Evolutionary conservation across 2,113 vertebrate species (phyloP), one percentile per base, ranked within the genome.

Genomic region (Cyprinodon tularosa): DNA sequence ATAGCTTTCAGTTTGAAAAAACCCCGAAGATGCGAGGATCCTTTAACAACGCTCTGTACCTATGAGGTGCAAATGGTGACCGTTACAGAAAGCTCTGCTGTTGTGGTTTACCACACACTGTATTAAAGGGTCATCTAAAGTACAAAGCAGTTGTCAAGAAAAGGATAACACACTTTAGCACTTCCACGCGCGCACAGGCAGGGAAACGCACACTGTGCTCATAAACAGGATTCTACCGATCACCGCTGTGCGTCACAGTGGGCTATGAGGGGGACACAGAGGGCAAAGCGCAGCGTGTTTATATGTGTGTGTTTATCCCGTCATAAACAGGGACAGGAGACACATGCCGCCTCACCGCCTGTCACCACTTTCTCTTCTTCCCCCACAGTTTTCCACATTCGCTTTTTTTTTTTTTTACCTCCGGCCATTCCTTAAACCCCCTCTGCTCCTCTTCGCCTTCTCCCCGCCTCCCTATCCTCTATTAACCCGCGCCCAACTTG

Each of bases 271-370:
- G 76, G 86, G 86, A 82, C 79, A 81, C 63, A 79, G 86, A 89
- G 90, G 83, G 83, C 88, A 89, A 73, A 74, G 86, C 76, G 14
- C 76, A 71, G 84, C 22, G 50, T 81, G 88, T 84, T 85, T 81
- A 76, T 74, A 75, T 65, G 86, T 84, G 85, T 76, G 69, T 66
- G 86, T 84, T 88, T 89, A 90, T 90, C 86, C 74, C 60, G 13
- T 89, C 73, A 71, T 91, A 93, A 92, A 91, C 90, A 90, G 73
- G 77, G 88, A 82, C 85, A 63, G 80, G 70, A 89, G 83, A 84
- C 86, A 80, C 88, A 89, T 83, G 82, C 86, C 64, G 81, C 73
- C 88, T 86, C 83, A 72, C 90, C 71, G 85, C 90, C 90, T 92
- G 88, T 92, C 89, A 91, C 86, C 85, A 72, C 85, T 78, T 86